Evolutionary conservation across 1,140 invertebrate genomes (phyloP).

Genomic region (Drosophila busckii): DNA sequence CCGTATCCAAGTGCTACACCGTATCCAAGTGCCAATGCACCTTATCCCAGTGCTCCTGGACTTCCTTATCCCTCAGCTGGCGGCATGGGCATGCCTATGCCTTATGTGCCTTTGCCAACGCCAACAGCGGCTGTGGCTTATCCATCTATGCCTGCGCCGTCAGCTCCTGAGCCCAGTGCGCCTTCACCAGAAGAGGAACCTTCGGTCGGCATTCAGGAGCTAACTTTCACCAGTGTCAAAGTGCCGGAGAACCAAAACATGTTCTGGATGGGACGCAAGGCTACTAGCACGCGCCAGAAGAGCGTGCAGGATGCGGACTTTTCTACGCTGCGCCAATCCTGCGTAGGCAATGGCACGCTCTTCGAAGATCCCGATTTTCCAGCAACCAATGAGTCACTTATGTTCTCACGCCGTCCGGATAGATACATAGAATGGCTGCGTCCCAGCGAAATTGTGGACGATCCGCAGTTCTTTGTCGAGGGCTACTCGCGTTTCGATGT

Average conservation of each 20-base stretch:
- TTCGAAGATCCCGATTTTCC: constrained; percentile 95
- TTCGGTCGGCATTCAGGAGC: constrained; percentile 57
- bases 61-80: constrained; percentile 57
- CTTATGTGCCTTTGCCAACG: constrained; percentile 50
- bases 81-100: constrained; percentile 63
- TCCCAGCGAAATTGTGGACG: constrained; percentile 90
- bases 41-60: constrained; percentile 28
- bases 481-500: constrained; percentile 98
- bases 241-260: constrained; percentile 71
- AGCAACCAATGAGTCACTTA: constrained; percentile 87
- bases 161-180: constrained; percentile 45
- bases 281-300: constrained; percentile 37
- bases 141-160: constrained; percentile 42
- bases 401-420: constrained; percentile 87
- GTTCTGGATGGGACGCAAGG: constrained; percentile 71
- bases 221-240: constrained; percentile 70
- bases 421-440: constrained; percentile 90
- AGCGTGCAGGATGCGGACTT: constrained; percentile 83
- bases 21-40: constrained; percentile 40
- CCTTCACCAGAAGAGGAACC: constrained; percentile 59
- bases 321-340: constrained; percentile 84
- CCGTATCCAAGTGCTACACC: constrained; percentile 51
- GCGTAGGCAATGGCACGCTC: constrained; percentile 84
- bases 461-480: constrained; percentile 95
- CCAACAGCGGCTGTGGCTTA: constrained; percentile 44